Base-by-base conservation (phyloP, 2,113 vertebrate species). In the Melanerpes formicivorus region DNA sequence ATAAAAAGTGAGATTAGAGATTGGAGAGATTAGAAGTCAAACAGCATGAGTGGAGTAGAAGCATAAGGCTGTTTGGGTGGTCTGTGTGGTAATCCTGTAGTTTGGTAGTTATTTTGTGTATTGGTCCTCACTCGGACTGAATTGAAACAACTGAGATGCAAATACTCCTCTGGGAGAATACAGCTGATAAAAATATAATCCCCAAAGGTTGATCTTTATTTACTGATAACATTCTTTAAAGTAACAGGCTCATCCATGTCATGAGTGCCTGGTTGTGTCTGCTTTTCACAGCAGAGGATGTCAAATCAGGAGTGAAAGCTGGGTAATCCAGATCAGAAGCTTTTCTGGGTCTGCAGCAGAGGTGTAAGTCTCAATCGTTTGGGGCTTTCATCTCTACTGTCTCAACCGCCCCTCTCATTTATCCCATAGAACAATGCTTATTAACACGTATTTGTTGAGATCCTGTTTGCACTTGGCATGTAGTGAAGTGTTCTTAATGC, bases 1-100 rank as follows among this genome's bases (percentile, higher is more conserved):
- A 94, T 91, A 90, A 93, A 83, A 96, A 91, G 54, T 65, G 73
- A 88, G 80, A 90, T 84, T 69, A 88, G 77, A 88, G 76, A 50
- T 72, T 76, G 76, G 34, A 65, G 62, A 94, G 91, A 72, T 90
- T 52, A 81, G 69, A 90, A n/a, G 37, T 80, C 8, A 2, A 86
- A 87, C 69, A 29, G 18, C 23, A 46, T 40, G 76, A 78, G 59
- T 62, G n/a, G 40, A 83, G 58, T 32, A 77, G 56, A 80, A 80
- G 6, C 21, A 6, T 46, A 54, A 87, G 32, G 34, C 82, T 3
- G 3, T 92, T 88, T 62, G 78, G 79, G 62, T 80, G 50, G n/a
- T 83, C 76, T 93, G 0, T 56, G 87, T 84, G 2, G 3, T 90
- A 88, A 63, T 65, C 76, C 66, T 75, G 21, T 83, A 11, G 18